Evolutionary conservation across 2,797 vertebrate species (phyloP).

Genomic region (Falco cherrug): DNA sequence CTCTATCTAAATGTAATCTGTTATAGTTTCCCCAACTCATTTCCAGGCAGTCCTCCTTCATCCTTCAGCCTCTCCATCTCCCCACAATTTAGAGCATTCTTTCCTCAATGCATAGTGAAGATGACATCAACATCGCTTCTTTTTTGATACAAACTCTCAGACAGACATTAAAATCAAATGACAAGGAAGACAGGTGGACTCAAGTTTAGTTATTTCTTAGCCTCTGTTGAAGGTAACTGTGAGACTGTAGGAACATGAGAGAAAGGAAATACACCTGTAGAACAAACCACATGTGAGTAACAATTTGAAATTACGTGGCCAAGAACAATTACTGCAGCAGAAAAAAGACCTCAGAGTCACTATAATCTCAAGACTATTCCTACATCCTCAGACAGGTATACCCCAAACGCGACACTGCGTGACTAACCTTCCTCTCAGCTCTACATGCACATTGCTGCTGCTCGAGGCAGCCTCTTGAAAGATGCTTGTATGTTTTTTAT

Average conservation of each 20-base stretch:
- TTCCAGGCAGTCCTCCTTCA: not conserved
- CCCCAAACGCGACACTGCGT: accelerated
- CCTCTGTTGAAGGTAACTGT: not conserved
- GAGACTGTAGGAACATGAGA: accelerated
- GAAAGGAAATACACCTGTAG: not conserved
- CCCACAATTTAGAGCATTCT: accelerated
- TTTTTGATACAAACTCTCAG: not conserved
- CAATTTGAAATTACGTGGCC: not conserved
- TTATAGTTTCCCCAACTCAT: not conserved
- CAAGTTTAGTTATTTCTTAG: not conserved
- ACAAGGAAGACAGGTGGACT: not conserved
- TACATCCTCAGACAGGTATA: not conserved
- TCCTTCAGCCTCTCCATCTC: not conserved
- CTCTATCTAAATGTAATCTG: not conserved
- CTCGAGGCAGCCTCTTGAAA: not conserved
- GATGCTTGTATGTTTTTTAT: accelerated
- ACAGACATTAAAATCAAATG: accelerated
- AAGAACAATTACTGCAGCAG: not conserved
- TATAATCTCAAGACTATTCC: not conserved
- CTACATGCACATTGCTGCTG: accelerated
- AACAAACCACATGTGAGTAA: conserved; percentile 22
- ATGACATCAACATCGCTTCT: not conserved
- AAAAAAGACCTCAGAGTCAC: not conserved
- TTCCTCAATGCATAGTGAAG: not conserved
- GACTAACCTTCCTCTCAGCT: not conserved